A percentile compares a stretch with the other conserved stretches of the same genome.
These are phyloP conservation scores for Lepas anatifera DNA, from an alignment of 2,888 invertebrate genomes.

Conservation along the genomic window DNA sequence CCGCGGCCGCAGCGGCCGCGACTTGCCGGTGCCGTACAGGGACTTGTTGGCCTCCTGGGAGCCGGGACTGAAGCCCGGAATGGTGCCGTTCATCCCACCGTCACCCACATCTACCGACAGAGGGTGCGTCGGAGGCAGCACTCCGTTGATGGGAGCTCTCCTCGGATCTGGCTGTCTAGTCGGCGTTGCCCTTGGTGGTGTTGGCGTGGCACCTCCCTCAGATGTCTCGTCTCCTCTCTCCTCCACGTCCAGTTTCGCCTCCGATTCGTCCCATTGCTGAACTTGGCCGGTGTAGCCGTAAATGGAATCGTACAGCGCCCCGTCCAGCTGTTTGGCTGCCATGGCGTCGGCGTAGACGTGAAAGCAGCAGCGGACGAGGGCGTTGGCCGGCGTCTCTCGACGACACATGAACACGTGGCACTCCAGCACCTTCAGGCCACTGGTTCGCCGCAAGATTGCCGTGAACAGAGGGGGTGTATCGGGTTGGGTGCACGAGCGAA, in stretches of 20 bases:
- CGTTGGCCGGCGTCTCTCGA: slow-evolving; percentile 91
- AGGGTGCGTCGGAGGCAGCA: slow-evolving; percentile 17
- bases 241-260: neutral
- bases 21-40: neutral
- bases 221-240: neutral
- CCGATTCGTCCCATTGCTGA: slow-evolving; percentile 50
- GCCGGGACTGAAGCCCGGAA: neutral
- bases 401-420: slow-evolving; percentile 98
- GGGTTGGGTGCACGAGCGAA: slow-evolving; percentile 92
- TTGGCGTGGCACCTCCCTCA: neutral
- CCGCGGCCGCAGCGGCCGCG: neutral
- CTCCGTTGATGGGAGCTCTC: neutral
- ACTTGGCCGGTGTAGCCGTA: slow-evolving; percentile 37
- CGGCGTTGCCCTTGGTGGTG: neutral
- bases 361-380: slow-evolving; percentile 91
- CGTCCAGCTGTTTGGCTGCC: slow-evolving; percentile 63
- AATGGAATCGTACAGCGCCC: slow-evolving; percentile 30
- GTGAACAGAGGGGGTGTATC: slow-evolving; percentile 97
- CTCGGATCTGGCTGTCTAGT: neutral
- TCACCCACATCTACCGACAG: slow-evolving; percentile 16
- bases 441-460: slow-evolving; percentile 86
- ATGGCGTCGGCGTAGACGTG: slow-evolving; percentile 95
- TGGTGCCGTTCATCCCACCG: slow-evolving; percentile 13
- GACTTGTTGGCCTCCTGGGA: neutral
- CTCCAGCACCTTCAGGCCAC: slow-evolving; percentile 94